These are phyloP conservation scores for Achatina immaculata DNA, from an alignment of 1,140 invertebrate species.

Conservation along the genomic window DNA sequence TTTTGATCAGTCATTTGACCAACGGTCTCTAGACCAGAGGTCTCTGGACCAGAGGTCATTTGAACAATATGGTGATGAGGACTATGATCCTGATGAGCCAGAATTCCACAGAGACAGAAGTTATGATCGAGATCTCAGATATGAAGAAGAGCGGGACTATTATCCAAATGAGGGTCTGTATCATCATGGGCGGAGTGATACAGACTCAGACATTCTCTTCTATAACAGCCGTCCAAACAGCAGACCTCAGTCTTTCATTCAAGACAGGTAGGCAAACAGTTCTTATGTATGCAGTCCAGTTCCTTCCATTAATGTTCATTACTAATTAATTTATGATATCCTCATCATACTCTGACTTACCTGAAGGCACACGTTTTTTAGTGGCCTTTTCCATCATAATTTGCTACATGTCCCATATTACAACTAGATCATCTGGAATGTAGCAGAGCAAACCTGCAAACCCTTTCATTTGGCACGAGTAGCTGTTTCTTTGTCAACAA, in stretches of 20 bases:
- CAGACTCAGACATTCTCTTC: constrained; percentile 84
- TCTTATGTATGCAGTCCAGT: too few relatives aligned
- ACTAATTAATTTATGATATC: too few relatives aligned
- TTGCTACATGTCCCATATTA: too few relatives aligned
- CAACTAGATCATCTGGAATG: too few relatives aligned
- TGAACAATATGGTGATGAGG: constrained; percentile 32
- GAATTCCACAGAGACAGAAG: constrained; percentile 24
- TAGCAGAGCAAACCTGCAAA: too few relatives aligned
- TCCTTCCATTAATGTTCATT: too few relatives aligned
- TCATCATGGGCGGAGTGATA: constrained; percentile 69
- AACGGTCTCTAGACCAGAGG: constrained; percentile 49
- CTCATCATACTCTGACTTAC: too few relatives aligned
- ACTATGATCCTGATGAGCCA: constrained; percentile 9
- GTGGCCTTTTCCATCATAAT: too few relatives aligned
- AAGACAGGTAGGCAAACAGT: constrained; percentile 65
- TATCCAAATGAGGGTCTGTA: constrained; percentile 54
- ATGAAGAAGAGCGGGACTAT: constrained; percentile 45
- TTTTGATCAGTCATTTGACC: constrained; percentile 54
- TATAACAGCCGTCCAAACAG: constrained; percentile 86
- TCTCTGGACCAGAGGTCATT: constrained; percentile 41
- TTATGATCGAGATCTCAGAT: constrained; percentile 39
- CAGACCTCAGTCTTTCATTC: constrained; percentile 57
- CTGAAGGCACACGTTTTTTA: too few relatives aligned
- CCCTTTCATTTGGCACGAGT: too few relatives aligned
- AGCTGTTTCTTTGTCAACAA: too few relatives aligned